Base-by-base conservation (phyloP, 2,113 vertebrate genomes). In the Egretta garzetta region DNA sequence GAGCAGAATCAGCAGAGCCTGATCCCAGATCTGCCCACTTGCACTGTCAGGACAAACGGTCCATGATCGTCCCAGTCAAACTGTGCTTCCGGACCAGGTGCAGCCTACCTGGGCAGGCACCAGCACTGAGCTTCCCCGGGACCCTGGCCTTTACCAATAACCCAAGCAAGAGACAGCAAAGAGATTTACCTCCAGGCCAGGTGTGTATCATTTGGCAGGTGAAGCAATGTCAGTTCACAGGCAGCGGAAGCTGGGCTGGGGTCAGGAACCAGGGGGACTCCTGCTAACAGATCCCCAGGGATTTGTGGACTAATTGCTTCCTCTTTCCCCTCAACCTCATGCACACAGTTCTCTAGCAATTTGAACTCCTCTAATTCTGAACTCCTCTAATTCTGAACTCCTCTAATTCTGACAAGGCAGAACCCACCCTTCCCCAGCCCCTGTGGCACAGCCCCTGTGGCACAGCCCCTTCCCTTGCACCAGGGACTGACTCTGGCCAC, bases 1-100 rank as follows among this genome's bases (percentile, higher is more conserved):
- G 70, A 90, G 84, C 62, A 85, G 80, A 93, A 93, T 33, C 95
- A 85, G 84, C 96, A 82, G 47, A 91, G 60, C 47, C 91, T 45
- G 47, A 49, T 60, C 80, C 60, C 88, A 85, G 80, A 41, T 28
- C 87, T 89, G 76, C 92, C 83, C 80, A 52, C 58, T 60, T 10
- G 33, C 18, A 37, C 0, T 47, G 73, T 80, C 80, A 87, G 88
- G 56, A 91, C 92, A 90, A 88, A 90, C n/a, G 59, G 80, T 60
- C 90, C 77, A 73, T 41, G 47, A 8, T 1, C 39, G 47, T 19
- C 35, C 26, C 1, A 3, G 53, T 28, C 45, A 73, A 24, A 24
- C 45, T 2, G 2, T 3, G 3, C 47, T 45, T 35, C 71, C 3
- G 3, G 83, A 18, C 21, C 43, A 21, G 72, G 32, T 16, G 27